Evolutionary conservation across 2,113 vertebrate genomes (phyloP), one percentile per base, ranked within the genome.

Genomic region (Eptesicus fuscus): DNA sequence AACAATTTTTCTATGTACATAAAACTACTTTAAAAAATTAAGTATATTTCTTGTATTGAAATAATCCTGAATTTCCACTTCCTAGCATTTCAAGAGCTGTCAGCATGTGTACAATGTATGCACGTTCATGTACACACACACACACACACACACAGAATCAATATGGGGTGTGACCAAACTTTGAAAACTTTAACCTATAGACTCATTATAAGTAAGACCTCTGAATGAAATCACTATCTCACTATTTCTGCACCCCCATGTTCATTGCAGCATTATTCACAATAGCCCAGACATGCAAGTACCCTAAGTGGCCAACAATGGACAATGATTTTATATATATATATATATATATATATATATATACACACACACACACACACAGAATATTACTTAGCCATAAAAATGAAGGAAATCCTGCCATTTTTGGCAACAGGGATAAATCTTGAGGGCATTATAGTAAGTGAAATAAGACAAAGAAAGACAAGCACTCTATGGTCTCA

Each of bases 91-190:
- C 65, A 51, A 22, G 10, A 22, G 30, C 73, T 93, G 22, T 63
- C 61, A 59, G 77, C 40, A 42, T 37, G 28, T 28, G 28, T 35
- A 84, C 32, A 79, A 18, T 30, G 3, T 4, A 28, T n/a, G 4
- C 32, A 61, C 5, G 0, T 28, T 18, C 6, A 18, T 23, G 3
- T 28, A 61, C 4, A 0, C n/a, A n/a, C 14, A 14, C n/a, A 9
- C 42, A 71, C 32, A 49, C 17, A 63, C 61, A 65, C 37, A 90
- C 12, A 59, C 12, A 35, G 3, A 44, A 22, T 53, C 49, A 32
- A 32, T 70, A 63, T 23, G 63, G 25, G 13, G 10, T 63, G n/a
- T 91, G 77, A 47, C 44, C 79, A 42, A 20, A 47, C 17, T 65
- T 84, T 51, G 18, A 86, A 37, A 76, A 85, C n/a, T 53, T 1